Conservation (phyloP, 2,797 vertebrate species). For the Chaetodon trifasciatus region DNA sequence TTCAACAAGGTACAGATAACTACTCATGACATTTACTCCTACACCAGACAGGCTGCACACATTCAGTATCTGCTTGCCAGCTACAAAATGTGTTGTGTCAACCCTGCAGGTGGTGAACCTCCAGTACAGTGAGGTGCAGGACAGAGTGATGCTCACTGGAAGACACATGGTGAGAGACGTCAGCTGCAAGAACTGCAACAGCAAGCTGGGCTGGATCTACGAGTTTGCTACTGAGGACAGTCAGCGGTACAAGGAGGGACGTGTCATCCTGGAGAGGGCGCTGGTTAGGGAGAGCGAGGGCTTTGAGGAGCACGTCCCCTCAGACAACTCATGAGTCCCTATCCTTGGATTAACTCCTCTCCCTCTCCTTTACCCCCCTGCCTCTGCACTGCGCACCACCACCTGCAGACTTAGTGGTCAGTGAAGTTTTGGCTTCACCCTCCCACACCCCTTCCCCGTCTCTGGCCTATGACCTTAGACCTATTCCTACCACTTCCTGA, state of each 20-base stretch:
- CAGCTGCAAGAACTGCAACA: constrained; percentile 99
- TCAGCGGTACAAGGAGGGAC: constrained; percentile 98
- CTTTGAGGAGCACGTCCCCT: constrained; percentile 97
- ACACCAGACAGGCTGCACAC: neutral
- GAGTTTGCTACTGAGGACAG: constrained; percentile 99
- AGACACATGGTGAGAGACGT: constrained; percentile 98
- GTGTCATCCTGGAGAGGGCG: constrained; percentile 97
- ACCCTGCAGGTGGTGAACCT: constrained; percentile 94
- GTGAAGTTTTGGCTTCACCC: constrained; percentile 55
- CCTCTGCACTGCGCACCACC: constrained; percentile 54
- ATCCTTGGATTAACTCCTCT: constrained; percentile 16
- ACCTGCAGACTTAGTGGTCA: constrained; percentile 63
- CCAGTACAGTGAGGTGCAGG: constrained; percentile 98
- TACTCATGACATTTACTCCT: neutral
- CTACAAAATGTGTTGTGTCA: constrained; percentile 9
- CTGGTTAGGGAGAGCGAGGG: constrained; percentile 98
- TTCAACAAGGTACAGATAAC: constrained; percentile 93
- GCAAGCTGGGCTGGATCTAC: constrained; percentile 99
- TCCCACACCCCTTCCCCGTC: constrained; percentile 23
- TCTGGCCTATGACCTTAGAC: constrained; percentile 49
- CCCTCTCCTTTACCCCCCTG: constrained; percentile 35
- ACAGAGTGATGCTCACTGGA: constrained; percentile 98
- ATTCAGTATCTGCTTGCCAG: neutral
- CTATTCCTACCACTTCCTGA: constrained; percentile 31
- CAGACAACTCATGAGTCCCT: constrained; percentile 93